Conservation (phyloP, 2,888 invertebrate species). For the Drosophila recens region DNA sequence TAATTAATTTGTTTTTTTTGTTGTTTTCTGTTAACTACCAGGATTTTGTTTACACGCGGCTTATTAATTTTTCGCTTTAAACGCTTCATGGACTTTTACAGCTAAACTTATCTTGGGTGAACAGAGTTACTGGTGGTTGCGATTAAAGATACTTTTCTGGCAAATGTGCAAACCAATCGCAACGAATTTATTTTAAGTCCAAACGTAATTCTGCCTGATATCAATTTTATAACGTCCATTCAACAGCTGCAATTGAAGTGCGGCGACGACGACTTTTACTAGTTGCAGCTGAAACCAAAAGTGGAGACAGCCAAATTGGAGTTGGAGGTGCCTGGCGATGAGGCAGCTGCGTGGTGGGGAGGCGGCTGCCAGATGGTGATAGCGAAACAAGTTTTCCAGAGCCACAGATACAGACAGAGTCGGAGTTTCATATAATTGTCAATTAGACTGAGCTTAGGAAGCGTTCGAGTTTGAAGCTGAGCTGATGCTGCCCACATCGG, state of each 20-base stretch:
- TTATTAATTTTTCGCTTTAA: background rate
- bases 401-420: constrained; percentile 21
- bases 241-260: constrained; percentile 59
- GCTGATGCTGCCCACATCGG: constrained; percentile 33
- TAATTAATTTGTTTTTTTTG: no score
- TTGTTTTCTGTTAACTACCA: no score
- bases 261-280: constrained; percentile 64
- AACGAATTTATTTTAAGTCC: constrained; percentile 65
- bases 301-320: constrained; percentile 60
- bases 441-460: constrained; percentile 74
- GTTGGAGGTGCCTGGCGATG: constrained; percentile 9
- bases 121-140: constrained; percentile 12
- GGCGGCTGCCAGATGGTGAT: constrained; percentile 38
- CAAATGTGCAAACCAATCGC: constrained; percentile 48
- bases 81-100: background rate
- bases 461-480: constrained; percentile 30
- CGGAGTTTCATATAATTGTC: constrained; percentile 65
- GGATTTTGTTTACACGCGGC: background rate
- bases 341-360: constrained; percentile 6
- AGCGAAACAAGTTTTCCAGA: constrained; percentile 60
- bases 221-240: constrained; percentile 71
- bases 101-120: background rate
- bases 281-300: constrained; percentile 70
- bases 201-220: constrained; percentile 64
- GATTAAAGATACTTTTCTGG: constrained; percentile 19